Evolutionary conservation across 2,113 vertebrate genomes (phyloP).

Genomic region (Acrocephalus kingi): DNA sequence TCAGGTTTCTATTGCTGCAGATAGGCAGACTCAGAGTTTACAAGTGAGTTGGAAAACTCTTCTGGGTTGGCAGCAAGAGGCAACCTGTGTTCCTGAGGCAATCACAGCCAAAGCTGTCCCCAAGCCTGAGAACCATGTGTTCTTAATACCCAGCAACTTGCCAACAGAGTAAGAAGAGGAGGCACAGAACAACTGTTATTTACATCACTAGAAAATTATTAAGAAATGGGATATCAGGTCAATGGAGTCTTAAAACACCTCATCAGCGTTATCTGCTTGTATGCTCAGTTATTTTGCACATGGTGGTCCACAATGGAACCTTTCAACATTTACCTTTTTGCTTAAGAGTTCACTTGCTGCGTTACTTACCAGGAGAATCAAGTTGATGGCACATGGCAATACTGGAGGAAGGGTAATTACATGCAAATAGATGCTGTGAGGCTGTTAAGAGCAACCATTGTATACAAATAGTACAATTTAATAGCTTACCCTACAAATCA

Average conservation of each 20-base stretch:
- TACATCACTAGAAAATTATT: background rate
- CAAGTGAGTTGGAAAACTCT: background rate
- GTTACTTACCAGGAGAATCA: background rate
- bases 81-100: conserved; percentile 52
- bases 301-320: background rate
- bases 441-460: background rate
- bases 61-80: background rate
- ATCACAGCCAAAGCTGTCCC: background rate
- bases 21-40: background rate
- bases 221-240: background rate
- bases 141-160: background rate
- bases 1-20: conserved; percentile 32
- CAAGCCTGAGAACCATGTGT: background rate
- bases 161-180: background rate
- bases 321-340: conserved; percentile 18
- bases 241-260: conserved; percentile 3
- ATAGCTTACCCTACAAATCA: conserved; percentile 27
- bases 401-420: conserved; percentile 2
- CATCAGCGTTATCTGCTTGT: conserved; percentile 17
- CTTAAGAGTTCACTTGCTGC: background rate
- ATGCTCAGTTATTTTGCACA: background rate
- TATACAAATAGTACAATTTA: conserved; percentile 12
- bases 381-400: background rate
- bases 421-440: conserved; percentile 21
- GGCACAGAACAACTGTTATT: background rate